These are phyloP conservation scores for Sepiola atlantica DNA, from an alignment of 2,888 invertebrate species.

Conservation along the genomic window DNA sequence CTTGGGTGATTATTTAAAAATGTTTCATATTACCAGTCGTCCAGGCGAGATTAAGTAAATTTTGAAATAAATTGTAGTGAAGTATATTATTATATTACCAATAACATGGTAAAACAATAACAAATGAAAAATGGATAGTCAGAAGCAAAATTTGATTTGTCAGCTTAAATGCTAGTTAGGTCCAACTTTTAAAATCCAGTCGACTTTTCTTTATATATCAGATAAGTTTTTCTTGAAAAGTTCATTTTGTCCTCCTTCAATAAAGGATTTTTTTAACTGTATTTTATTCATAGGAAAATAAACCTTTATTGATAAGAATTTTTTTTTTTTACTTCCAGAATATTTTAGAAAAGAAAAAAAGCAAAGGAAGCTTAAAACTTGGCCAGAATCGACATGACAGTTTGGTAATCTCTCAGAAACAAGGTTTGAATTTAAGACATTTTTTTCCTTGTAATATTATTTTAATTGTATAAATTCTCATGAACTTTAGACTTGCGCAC, in stretches of 20 bases:
- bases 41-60: too few species aligned
- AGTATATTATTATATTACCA: too few species aligned
- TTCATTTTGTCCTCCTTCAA: not conserved
- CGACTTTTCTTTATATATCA: not conserved
- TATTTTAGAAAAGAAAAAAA: constrained; percentile 79
- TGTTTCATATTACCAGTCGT: too few species aligned
- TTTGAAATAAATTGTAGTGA: too few species aligned
- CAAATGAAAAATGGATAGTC: too few species aligned
- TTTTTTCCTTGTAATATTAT: constrained; percentile 2
- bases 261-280: not conserved
- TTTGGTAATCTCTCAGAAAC: constrained; percentile 85
- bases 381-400: constrained; percentile 79
- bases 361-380: constrained; percentile 83
- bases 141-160: too few species aligned
- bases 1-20: too few species aligned
- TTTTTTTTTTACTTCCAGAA: constrained; percentile 59
- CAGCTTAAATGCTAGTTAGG: too few species aligned
- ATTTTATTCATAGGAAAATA: not conserved
- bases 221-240: not conserved
- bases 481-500: not conserved
- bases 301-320: not conserved
- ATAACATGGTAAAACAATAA: too few species aligned
- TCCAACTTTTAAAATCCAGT: too few species aligned
- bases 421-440: constrained; percentile 80
- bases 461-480: too few species aligned